Evolutionary conservation across 2,888 invertebrate genomes (phyloP).

Genomic region (Antheraea yamamai): DNA sequence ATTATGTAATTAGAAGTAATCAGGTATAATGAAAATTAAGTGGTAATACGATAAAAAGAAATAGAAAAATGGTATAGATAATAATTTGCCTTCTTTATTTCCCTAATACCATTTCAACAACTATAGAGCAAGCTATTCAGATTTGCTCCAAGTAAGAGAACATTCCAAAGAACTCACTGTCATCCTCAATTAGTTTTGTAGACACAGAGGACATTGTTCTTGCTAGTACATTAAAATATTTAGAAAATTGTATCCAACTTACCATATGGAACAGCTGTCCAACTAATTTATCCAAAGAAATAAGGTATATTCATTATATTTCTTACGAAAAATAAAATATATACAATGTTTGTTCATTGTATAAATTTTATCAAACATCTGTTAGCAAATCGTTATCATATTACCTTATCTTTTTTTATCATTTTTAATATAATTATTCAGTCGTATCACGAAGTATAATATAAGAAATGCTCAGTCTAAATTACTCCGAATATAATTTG

Average conservation of each 20-base stretch:
- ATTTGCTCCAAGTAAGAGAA: not conserved
- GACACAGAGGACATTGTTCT: not conserved
- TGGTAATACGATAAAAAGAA: not conserved
- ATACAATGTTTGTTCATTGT: not conserved
- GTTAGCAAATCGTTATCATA: conserved; percentile 1
- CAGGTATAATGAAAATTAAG: not conserved
- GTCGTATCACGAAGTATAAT: not conserved
- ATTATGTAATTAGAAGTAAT: not conserved
- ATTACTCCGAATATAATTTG: not conserved
- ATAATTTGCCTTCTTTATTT: not conserved
- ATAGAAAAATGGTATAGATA: not conserved
- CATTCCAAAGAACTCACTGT: not conserved
- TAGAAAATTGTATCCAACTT: not conserved
- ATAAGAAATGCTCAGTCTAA: not conserved
- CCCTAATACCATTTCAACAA: not conserved
- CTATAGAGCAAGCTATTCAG: not conserved
- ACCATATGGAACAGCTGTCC: not conserved
- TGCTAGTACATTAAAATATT: not conserved
- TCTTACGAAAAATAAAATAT: not conserved
- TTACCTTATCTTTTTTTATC: not conserved
- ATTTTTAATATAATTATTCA: not conserved
- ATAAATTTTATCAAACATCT: conserved; percentile 1
- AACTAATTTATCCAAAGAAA: not conserved
- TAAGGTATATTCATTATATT: not conserved
- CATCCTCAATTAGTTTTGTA: not conserved